These are phyloP conservation scores for Ranitomeya imitator DNA, from an alignment of 2,113 vertebrate genomes.

Conservation along the genomic window DNA sequence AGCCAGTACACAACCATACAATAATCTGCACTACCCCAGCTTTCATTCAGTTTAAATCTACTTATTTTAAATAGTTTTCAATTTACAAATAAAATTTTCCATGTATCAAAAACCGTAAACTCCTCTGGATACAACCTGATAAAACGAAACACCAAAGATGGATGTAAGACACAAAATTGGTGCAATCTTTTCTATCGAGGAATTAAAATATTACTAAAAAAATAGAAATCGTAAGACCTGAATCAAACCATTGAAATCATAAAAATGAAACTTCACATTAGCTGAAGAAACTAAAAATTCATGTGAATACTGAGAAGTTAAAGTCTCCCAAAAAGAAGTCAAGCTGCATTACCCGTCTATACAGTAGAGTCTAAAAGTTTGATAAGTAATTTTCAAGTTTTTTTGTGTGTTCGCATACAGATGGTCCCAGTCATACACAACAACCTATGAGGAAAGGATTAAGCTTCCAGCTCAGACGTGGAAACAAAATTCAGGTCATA, in stretches of 20 bases:
- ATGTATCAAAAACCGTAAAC: constrained; percentile 14
- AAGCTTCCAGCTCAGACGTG: neutral
- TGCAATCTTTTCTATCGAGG: neutral
- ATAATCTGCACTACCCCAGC: neutral
- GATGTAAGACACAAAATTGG: neutral
- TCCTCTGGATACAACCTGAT: neutral
- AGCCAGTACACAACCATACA: neutral
- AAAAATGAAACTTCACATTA: neutral
- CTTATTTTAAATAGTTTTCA: constrained; percentile 15
- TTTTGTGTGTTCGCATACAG: neutral
- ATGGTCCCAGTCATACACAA: constrained; percentile 25
- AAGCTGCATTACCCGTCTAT: constrained; percentile 6
- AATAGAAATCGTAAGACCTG: neutral
- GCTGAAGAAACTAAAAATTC: neutral
- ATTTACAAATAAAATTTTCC: constrained; percentile 7
- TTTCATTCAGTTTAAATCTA: neutral
- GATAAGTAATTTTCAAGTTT: neutral
- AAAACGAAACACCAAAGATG: neutral
- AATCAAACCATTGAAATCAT: neutral
- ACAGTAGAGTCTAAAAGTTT: neutral
- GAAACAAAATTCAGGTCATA: neutral
- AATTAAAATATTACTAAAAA: neutral
- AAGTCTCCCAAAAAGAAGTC: constrained; percentile 8
- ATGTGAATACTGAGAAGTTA: neutral
- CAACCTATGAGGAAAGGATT: neutral